Base-by-base conservation (phyloP, 2,797 vertebrate genomes). In the Adrianichthys oophorus region DNA sequence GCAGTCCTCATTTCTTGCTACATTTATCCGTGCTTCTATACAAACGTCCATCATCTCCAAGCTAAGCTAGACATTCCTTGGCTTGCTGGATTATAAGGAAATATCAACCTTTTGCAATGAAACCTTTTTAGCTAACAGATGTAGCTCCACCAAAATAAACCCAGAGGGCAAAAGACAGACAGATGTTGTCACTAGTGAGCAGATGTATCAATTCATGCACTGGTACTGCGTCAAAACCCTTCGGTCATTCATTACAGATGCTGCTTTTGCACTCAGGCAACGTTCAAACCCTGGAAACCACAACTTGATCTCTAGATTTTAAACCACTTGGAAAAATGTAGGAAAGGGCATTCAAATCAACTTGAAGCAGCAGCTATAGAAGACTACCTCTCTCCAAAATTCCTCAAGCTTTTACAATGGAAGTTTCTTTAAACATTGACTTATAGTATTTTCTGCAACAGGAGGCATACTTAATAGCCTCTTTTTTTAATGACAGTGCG, bases 181-280 rank as follows among this genome's bases (percentile, higher is more conserved):
- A 52, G 42, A 54, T 65, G 52, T 26, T 52, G 44, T 56, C 54
- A 54, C 32, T 41, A 47, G 46, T 18, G 46, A 59, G 56, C 26
- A 48, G 46, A 65, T 48, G 29, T 61, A 48, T 71, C 48, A 57
- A 48, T 52, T 57, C 68, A 48, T 65, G 58, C 17, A 41, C 42
- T 49, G 54, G 60, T 52, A 61, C 52, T 17, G 52, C 21, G 54
- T 48, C 41, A 26, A 53, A 32, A 59, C 52, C 24, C 17, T 44
- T 52, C 13, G 41, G 53, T 45, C 7, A 8, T 62, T 65, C 41
- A 29, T 50, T 51, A 53, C 40, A 48, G 58, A 57, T 63, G 42
- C 47, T 0, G 59, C 44, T 15, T 50, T 41, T 41, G 40, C 40
- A 55, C 21, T 23, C 4, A 41, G 42, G 41, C 17, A 57, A 48